Conservation (phyloP, 2,888 invertebrate genomes). For the Drosophila neotestacea region DNA sequence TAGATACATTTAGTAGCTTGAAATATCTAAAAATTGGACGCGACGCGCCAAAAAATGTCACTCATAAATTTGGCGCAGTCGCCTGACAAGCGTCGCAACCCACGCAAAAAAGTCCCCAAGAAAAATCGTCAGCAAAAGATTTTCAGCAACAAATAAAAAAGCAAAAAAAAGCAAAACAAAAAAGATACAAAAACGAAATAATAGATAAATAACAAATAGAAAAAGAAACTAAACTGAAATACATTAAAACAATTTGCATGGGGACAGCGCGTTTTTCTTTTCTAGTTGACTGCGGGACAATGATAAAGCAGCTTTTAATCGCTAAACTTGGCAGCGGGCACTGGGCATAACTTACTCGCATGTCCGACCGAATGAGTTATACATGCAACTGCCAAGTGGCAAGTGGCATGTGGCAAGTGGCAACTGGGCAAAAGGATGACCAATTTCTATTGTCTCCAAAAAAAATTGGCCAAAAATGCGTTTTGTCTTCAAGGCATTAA, state of each 20-base stretch:
- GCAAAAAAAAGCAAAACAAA: constrained; percentile 7
- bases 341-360: constrained; percentile 63
- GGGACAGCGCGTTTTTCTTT: constrained; percentile 38
- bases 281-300: constrained; percentile 70
- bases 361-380: constrained; percentile 69
- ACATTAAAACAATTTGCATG: constrained; percentile 73
- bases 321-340: constrained; percentile 83
- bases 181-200: constrained; percentile 12
- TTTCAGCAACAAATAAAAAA: constrained; percentile 24
- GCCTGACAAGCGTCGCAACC: constrained; percentile 57
- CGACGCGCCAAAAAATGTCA: constrained; percentile 69
- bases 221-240: constrained; percentile 38
- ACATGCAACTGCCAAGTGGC: constrained; percentile 24
- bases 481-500: constrained; percentile 57
- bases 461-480: constrained; percentile 55
- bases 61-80: constrained; percentile 72
- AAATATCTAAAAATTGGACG: constrained; percentile 44
- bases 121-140: constrained; percentile 46
- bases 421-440: constrained; percentile 19
- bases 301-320: constrained; percentile 84
- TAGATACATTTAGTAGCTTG: constrained; percentile 39
- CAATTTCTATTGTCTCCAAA: constrained; percentile 38
- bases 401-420: constrained; percentile 5
- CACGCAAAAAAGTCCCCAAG: constrained; percentile 55
- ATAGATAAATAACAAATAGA: constrained; percentile 32